Evolutionary conservation across 2,797 vertebrate species (phyloP), one percentile per base, ranked within the genome.

Genomic region (Tenualosa thibaudeaui): DNA sequence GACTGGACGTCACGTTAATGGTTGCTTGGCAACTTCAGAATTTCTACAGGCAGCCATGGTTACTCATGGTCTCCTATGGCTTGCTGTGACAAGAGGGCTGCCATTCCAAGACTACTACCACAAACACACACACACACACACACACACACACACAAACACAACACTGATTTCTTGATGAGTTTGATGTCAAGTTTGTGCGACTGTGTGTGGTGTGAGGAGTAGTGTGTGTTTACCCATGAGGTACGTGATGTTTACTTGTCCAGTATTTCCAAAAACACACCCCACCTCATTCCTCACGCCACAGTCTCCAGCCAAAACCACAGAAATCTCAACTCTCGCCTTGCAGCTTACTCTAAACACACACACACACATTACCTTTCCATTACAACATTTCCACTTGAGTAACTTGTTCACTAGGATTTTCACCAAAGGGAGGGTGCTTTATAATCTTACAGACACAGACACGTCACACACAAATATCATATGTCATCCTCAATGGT

Each of bases 121-220:
- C 65, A 68, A 3, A 68, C 65, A 68, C 65, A 68, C 65, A 68
- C 9, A 68, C 60, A 65, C n/a, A 65, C 60, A 65, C 60, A 65
- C 60, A 26, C 26, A 68, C 65, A 68, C 24, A 68, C 26, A 68
- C 62, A 68, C 60, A 65, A 31, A 68, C 62, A 68, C 60, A 65
- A 31, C 3, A 3, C 24, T 31, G 8, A n/a, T 65, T 26, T 3
- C 60, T 65, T 65, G 24, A 8, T 31, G 60, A 65, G 60, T 65
- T 10, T 68, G 62, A 7, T 7, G 46, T 46, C 46, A 65, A 7
- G n/a, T 65, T n/a, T 31, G 24, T 68, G 10, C 26, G 7, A 31
- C 6, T 68, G 62, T 68, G 62, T 68, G 62, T 31, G 26, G 24
- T 26, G 24, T 26, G 26, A 68, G 2, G 9, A 68, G n/a, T 65